These are phyloP conservation scores for Sylvia borin DNA, from an alignment of 2,797 vertebrate genomes.

Conservation along the genomic window DNA sequence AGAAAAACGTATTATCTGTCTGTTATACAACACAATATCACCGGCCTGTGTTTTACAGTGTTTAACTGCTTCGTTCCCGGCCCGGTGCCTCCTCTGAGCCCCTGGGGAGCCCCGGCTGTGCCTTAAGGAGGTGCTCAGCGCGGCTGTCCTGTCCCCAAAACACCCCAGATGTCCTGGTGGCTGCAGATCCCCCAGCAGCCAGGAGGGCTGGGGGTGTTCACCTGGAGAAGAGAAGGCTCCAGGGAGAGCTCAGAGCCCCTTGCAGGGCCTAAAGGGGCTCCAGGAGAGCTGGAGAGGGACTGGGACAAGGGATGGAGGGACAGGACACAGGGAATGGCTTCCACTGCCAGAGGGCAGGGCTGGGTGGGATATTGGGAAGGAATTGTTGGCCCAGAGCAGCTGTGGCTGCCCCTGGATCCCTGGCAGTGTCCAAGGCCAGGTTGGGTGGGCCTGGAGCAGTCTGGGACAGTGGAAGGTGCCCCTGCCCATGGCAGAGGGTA, in stretches of 20 bases:
- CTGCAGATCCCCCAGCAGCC: not conserved
- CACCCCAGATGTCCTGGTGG: not conserved
- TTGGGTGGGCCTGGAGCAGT: not conserved
- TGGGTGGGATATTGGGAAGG: not conserved
- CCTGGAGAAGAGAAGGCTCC: not conserved
- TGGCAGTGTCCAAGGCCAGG: not conserved
- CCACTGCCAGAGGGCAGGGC: not conserved
- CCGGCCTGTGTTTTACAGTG: not conserved
- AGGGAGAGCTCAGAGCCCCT: not conserved
- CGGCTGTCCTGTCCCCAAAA: fast-evolving
- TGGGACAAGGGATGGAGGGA: not conserved
- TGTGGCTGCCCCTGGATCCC: not conserved
- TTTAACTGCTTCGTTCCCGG: not conserved
- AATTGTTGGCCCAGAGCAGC: not conserved
- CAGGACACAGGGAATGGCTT: not conserved
- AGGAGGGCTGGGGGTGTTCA: not conserved
- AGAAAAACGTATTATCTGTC: not conserved
- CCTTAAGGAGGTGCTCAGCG: not conserved
- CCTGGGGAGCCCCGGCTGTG: not conserved
- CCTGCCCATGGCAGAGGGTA: not conserved
- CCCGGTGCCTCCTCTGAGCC: not conserved
- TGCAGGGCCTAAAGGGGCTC: not conserved
- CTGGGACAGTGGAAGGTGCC: not conserved
- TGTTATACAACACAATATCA: not conserved
- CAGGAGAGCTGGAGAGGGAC: not conserved